Percentiles rank a stretch among this genome's conserved stretches.
These are phyloP conservation scores for Ornithorhynchus anatinus DNA, from an alignment of 2,113 vertebrate species.

Conservation along the genomic window DNA sequence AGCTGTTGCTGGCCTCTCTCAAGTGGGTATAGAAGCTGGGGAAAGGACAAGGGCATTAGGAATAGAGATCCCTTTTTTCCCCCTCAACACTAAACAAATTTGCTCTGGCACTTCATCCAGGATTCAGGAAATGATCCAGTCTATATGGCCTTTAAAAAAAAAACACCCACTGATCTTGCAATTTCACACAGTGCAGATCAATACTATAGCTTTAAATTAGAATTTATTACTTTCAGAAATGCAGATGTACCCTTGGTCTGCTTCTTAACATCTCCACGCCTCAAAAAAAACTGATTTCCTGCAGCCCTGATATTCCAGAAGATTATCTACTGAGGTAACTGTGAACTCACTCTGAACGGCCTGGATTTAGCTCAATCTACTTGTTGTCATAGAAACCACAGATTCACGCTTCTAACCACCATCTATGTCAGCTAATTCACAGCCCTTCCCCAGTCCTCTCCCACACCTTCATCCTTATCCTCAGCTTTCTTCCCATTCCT, in stretches of 20 bases:
- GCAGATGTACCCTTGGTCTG: not conserved
- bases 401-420: not conserved
- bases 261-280: not conserved
- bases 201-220: not conserved
- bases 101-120: not conserved
- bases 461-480: not conserved
- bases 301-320: accelerated
- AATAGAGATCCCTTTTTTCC: not conserved
- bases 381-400: constrained; percentile 7
- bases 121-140: not conserved
- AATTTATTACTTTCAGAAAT: not conserved
- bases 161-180: constrained; percentile 16
- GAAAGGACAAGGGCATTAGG: accelerated
- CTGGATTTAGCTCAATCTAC: not conserved
- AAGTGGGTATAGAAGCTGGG: not conserved
- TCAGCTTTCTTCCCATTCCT: not conserved
- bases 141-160: not conserved
- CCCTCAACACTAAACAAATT: constrained; percentile 4
- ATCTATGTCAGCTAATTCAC: not conserved
- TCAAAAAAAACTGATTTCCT: not conserved
- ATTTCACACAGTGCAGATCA: not conserved
- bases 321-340: not conserved
- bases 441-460: not conserved
- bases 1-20: too few species aligned
- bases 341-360: not conserved